Evolutionary conservation across 2,113 vertebrate species (phyloP).

Genomic region (Cryptotis parvus): DNA sequence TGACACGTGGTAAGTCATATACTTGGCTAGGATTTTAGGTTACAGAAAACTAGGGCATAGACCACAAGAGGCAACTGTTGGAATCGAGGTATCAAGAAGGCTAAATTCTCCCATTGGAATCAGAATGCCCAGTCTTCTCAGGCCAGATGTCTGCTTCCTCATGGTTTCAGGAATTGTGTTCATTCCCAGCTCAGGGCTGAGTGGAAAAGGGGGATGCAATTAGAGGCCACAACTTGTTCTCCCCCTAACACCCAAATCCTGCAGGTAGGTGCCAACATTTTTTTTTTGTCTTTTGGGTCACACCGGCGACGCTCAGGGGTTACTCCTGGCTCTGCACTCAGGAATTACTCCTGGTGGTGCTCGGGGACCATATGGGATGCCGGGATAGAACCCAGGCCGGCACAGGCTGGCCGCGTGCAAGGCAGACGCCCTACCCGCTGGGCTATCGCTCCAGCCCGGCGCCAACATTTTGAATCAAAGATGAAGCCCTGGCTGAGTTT

Average conservation of each 20-base stretch:
- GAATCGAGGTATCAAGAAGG: neutral
- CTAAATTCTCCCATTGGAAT: neutral
- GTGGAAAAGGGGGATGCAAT: neutral
- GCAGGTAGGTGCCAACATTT: neutral
- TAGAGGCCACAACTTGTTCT: neutral
- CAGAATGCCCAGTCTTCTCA: neutral
- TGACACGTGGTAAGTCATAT: too few species aligned
- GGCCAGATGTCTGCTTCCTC: neutral
- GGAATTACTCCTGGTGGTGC: too few species aligned
- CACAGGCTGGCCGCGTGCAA: too few species aligned
- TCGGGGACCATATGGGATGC: too few species aligned
- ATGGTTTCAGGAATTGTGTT: neutral
- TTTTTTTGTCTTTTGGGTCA: too few species aligned
- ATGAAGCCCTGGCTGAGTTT: slow-evolving; percentile 28
- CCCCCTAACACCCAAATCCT: neutral
- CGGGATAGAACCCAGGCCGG: too few species aligned
- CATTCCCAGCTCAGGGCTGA: neutral
- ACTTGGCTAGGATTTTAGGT: too few species aligned
- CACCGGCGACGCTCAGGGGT: too few species aligned
- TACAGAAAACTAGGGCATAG: too few species aligned
- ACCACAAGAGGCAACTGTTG: neutral
- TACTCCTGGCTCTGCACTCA: too few species aligned
- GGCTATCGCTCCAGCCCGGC: too few species aligned
- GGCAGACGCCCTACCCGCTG: too few species aligned
- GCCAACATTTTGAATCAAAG: slow-evolving; percentile 20